These are phyloP conservation scores for Mus musculus DNA, from an alignment of 2,113 vertebrate genomes.

Conservation along the genomic window DNA sequence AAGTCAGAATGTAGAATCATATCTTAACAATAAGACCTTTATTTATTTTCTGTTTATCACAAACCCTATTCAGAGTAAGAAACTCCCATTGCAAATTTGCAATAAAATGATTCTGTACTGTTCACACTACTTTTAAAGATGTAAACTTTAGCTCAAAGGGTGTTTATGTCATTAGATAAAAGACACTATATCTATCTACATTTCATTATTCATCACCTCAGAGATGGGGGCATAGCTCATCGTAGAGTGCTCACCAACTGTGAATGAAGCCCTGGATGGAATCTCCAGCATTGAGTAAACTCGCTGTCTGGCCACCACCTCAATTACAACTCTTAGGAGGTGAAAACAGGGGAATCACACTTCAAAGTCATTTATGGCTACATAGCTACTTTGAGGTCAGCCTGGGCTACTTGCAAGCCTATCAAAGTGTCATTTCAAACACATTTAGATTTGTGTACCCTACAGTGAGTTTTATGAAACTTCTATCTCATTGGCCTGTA, in stretches of 20 bases:
- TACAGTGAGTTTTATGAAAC: neutral
- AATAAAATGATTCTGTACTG: neutral
- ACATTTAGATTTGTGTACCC: too few species aligned
- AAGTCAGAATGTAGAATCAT: neutral
- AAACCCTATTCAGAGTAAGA: conserved; percentile 10
- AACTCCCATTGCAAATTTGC: neutral
- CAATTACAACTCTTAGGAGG: neutral
- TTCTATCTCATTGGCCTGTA: neutral
- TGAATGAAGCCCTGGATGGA: neutral
- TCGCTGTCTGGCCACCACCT: too few species aligned
- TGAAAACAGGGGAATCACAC: too few species aligned
- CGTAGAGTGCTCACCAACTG: too few species aligned
- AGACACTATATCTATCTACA: neutral
- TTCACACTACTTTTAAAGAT: neutral
- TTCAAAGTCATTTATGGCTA: neutral
- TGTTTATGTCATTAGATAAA: neutral
- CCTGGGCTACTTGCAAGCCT: neutral
- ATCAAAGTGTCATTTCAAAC: neutral
- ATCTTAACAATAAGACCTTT: neutral
- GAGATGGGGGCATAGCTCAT: neutral
- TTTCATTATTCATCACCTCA: conserved; percentile 18
- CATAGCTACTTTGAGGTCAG: neutral
- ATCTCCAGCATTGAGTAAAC: neutral
- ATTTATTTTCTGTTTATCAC: neutral
- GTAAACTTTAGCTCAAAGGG: neutral